A percentile compares a stretch with the other conserved stretches of the same genome.
These are phyloP conservation scores for Aphidius gifuensis DNA, from an alignment of 1,140 invertebrate genomes.

Conservation along the genomic window DNA sequence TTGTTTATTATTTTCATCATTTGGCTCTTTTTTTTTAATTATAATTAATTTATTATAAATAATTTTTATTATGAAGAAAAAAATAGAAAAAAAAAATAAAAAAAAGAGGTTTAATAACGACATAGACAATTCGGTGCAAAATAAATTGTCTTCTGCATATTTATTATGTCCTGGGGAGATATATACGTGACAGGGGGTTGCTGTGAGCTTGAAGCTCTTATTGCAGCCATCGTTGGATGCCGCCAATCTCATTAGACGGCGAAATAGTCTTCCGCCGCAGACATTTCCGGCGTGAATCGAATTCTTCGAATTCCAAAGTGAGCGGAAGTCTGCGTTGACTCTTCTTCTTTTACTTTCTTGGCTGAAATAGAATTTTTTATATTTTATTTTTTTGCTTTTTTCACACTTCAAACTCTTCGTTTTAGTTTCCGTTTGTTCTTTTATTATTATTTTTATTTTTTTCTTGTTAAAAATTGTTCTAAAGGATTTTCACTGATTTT, in stretches of 20 bases:
- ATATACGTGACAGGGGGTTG: conserved; percentile 19
- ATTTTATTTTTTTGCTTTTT: conserved; percentile 4
- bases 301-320: conserved; percentile 19
- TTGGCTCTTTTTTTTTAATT: too few relatives aligned
- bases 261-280: conserved; percentile 25
- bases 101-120: not conserved
- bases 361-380: not conserved
- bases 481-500: conserved; percentile 10
- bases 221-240: conserved; percentile 14
- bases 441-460: conserved; percentile 10
- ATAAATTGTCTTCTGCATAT: not conserved
- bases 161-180: not conserved
- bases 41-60: not conserved
- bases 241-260: conserved; percentile 18
- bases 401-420: not conserved
- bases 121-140: not conserved
- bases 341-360: not conserved
- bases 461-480: conserved; percentile 5
- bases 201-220: conserved; percentile 7
- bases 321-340: not conserved
- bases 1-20: too few relatives aligned
- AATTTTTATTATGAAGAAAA: not conserved
- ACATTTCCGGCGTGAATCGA: conserved; percentile 24
- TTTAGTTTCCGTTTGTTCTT: conserved; percentile 2
- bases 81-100: too few relatives aligned